Evolutionary conservation across 2,113 vertebrate genomes (phyloP), one percentile per base, ranked within the genome.

Genomic region (Etheostoma spectabile): DNA sequence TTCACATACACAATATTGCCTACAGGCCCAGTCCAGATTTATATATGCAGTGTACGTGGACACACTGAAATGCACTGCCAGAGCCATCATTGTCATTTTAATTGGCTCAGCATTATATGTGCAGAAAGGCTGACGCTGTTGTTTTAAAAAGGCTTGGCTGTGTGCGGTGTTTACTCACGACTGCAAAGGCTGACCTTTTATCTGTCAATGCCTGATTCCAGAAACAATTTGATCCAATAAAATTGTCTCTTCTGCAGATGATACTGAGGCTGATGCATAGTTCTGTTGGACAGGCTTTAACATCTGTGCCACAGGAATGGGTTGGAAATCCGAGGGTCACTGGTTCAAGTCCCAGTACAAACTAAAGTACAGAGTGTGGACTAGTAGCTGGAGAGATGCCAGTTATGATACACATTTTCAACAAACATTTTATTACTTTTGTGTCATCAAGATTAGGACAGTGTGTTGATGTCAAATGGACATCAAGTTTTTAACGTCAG

Each of bases 71-170:
- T 63, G 59, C 81, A 57, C 59, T 88, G 80, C 83, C 75, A 84
- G 77, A 55, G 46, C 56, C 82, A 84, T 85, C 86, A 84, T 87
- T 87, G 79, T 91, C 72, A 85, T 91, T 83, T 84, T 84, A 90
- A 91, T 87, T 19, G 76, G 66, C 79, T 79, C 88, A 86, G 74
- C 85, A 84, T 86, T 88, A 83, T 67, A 90, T 88, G 61, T 71
- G 81, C 78, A 86, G 82, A 88, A 86, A 65, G 85, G 82, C 85
- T 87, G 82, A 91, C 91, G 84, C 80, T 85, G 83, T 79, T 84
- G 84, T 91, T 87, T 88, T 55, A 85, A 82, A 86, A 82, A 86
- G 68, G 63, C 68, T 46, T 24, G n/a, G 74, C 77, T 89, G 85
- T 70, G 86, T 85, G 63, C 46, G 18, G 55, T 79, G 85, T 88